Evolutionary conservation across 2,113 vertebrate genomes (phyloP).

Genomic region (Panurus biarmicus): DNA sequence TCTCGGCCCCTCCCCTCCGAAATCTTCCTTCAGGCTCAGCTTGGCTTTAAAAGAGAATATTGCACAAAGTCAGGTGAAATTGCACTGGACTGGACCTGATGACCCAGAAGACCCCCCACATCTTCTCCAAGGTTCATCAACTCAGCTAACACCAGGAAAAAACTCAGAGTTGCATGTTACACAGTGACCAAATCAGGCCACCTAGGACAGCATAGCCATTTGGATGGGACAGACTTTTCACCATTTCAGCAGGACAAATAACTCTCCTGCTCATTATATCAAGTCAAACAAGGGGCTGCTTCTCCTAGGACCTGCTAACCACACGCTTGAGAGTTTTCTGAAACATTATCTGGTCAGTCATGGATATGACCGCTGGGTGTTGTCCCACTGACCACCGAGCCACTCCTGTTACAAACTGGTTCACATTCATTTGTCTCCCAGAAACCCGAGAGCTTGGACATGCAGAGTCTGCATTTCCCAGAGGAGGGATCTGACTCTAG

Average conservation of each 20-base stretch:
- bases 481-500: background rate
- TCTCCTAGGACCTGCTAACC: background rate
- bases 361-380: background rate
- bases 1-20: fast-evolving
- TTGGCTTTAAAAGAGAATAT: background rate
- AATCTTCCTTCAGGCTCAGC: background rate
- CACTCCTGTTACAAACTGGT: background rate
- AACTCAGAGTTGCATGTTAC: fast-evolving
- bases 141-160: background rate
- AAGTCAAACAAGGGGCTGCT: background rate
- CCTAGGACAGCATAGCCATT: background rate
- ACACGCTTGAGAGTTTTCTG: background rate
- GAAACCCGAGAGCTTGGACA: background rate
- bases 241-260: background rate
- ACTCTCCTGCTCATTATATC: background rate
- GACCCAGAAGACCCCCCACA: background rate
- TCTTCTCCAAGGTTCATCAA: background rate
- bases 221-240: background rate
- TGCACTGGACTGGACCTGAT: background rate
- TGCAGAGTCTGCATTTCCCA: background rate
- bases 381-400: background rate
- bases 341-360: background rate
- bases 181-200: background rate
- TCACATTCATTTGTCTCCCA: background rate
- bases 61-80: background rate